Evolutionary conservation across 2,113 vertebrate species (phyloP).

Genomic region (Gambusia holbrooki): DNA sequence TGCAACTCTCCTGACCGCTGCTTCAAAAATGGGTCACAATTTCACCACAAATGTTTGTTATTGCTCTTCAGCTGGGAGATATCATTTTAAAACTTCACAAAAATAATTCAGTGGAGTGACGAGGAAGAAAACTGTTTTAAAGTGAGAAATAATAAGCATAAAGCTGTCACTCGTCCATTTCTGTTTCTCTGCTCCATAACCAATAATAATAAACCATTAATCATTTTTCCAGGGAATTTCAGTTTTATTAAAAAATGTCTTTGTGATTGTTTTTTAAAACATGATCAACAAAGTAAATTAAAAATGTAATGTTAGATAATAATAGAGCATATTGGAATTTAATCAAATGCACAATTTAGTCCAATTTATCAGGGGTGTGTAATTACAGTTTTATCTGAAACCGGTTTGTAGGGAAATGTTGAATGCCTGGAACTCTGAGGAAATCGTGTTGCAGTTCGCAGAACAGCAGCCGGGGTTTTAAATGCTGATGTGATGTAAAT

Average conservation of each 20-base stretch:
- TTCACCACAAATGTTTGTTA: neutral
- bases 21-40: neutral
- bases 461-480: neutral
- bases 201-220: too few species aligned
- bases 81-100: neutral
- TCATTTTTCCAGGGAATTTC: neutral
- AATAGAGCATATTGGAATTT: neutral
- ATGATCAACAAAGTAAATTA: neutral
- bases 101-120: too few species aligned
- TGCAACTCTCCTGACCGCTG: too few species aligned
- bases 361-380: neutral
- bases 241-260: neutral
- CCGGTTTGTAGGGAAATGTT: neutral
- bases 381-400: neutral
- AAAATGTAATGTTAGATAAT: neutral
- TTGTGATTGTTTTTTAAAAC: neutral
- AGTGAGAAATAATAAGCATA: neutral
- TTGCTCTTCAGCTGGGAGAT: neutral
- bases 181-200: too few species aligned
- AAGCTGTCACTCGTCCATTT: neutral
- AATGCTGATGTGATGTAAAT: conserved; percentile 6
- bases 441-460: neutral
- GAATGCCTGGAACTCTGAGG: neutral
- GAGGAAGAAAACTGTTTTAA: neutral
- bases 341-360: neutral